Evolutionary conservation across 1,140 invertebrate species (phyloP).

Genomic region (Tetragonula clypearis): DNA sequence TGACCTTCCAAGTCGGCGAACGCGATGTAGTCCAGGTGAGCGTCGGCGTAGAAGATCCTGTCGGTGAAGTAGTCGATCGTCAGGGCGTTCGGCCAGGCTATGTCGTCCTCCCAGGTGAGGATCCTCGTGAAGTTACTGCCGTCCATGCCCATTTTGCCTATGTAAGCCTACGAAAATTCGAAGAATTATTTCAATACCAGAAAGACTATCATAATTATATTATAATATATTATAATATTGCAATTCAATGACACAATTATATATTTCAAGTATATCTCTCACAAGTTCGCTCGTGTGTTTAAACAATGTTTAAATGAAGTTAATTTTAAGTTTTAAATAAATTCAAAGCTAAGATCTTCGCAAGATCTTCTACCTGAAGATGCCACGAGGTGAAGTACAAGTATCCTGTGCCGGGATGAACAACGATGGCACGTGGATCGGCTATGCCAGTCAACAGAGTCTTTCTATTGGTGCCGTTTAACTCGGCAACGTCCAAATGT

Average conservation of each 20-base stretch:
- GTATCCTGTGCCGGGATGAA: conserved; percentile 97
- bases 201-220: too few species aligned
- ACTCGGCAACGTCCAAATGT: conserved; percentile 95
- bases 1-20: conserved; percentile 95
- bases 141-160: conserved; percentile 99
- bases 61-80: conserved; percentile 98
- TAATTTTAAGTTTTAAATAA: not conserved
- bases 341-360: not conserved
- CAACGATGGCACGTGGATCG: conserved; percentile 96
- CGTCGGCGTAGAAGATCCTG: conserved; percentile 97
- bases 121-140: conserved; percentile 95
- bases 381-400: conserved; percentile 98
- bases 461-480: conserved; percentile 95
- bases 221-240: too few species aligned
- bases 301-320: too few species aligned
- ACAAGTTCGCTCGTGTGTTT: too few species aligned
- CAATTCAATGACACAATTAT: too few species aligned
- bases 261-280: too few species aligned
- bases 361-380: conserved; percentile 82
- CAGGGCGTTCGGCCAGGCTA: conserved; percentile 99
- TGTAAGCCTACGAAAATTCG: conserved; percentile 88
- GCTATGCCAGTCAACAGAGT: conserved; percentile 93
- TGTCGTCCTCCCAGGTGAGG: conserved; percentile 95
- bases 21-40: conserved; percentile 98
- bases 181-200: not conserved